phyloP scores from a whole-genome alignment of 2,888 invertebrate species.

The Lithophane socia region DNA sequence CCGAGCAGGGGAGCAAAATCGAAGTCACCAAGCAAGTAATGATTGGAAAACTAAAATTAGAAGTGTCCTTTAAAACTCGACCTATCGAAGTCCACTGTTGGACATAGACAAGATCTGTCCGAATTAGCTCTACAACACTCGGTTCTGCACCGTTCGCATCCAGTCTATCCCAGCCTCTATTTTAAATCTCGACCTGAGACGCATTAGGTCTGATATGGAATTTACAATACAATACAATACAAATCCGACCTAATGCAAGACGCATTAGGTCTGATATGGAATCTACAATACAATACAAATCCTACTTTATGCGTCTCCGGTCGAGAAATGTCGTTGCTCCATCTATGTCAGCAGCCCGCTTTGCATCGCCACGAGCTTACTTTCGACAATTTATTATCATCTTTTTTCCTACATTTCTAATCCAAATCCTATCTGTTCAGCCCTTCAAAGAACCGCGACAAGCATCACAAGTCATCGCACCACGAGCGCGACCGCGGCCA shows the following conservation, averaged over 20 bases:
- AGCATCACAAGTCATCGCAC: slow-evolving; percentile 85
- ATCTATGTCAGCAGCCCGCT: background rate
- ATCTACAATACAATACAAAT: too few species aligned
- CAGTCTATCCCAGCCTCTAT: background rate
- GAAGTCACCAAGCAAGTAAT: too few species aligned
- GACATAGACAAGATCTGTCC: background rate
- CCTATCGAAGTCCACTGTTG: background rate
- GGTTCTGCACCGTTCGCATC: background rate
- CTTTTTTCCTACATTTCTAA: background rate
- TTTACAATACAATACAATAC: too few species aligned
- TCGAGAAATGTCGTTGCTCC: background rate
- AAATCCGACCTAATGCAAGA: too few species aligned
- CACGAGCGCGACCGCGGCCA: slow-evolving; percentile 71
- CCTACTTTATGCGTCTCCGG: too few species aligned
- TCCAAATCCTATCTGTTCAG: slow-evolving; percentile 64
- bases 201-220: too few species aligned
- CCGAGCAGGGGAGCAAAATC: too few species aligned
- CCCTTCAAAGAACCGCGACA: slow-evolving; percentile 88
- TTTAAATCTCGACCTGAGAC: too few species aligned
- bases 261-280: too few species aligned
- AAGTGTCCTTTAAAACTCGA: background rate
- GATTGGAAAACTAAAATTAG: background rate
- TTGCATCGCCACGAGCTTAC: background rate
- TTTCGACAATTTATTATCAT: background rate
- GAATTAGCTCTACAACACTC: background rate